A percentile compares a stretch with the other conserved stretches of the same genome.
phyloP scores from a whole-genome alignment of 2,113 vertebrate genomes.

The Brachypodius melanocephalos region DNA sequence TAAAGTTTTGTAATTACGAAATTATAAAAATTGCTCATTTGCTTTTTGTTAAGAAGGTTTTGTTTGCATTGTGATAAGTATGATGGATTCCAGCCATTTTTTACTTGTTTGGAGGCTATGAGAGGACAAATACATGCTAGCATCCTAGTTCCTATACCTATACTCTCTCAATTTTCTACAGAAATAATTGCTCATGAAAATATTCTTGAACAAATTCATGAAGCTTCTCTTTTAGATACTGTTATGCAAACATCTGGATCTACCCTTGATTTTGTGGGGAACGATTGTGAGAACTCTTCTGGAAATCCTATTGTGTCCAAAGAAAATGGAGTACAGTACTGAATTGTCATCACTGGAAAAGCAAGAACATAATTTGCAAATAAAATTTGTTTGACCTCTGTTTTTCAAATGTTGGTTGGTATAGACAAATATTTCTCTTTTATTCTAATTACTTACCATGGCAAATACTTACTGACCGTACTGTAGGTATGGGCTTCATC shows the following conservation, averaged over 20 bases:
- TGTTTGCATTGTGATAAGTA: not conserved
- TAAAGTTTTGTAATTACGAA: not conserved
- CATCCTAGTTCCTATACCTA: not conserved
- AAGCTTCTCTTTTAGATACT: not conserved
- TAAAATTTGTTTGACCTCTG: not conserved
- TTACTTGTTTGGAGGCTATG: not conserved
- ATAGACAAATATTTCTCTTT: not conserved
- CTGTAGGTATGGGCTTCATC: not conserved
- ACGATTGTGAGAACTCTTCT: not conserved
- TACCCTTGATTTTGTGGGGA: not conserved
- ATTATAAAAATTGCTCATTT: not conserved
- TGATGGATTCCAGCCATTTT: not conserved
- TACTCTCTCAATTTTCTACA: not conserved
- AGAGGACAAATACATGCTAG: not conserved
- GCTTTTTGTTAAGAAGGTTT: not conserved
- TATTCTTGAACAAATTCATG: not conserved
- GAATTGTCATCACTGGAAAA: not conserved
- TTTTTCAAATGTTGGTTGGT: not conserved
- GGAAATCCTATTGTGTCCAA: not conserved
- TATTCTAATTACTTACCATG: not conserved
- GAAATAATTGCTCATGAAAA: not conserved
- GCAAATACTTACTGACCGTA: not conserved
- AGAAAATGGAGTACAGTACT: not conserved
- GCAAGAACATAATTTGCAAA: not conserved
- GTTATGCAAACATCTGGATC: constrained; percentile 12